These are phyloP conservation scores for Pseudomyrmex concolor DNA, from an alignment of 1,140 invertebrate species.

Conservation along the genomic window DNA sequence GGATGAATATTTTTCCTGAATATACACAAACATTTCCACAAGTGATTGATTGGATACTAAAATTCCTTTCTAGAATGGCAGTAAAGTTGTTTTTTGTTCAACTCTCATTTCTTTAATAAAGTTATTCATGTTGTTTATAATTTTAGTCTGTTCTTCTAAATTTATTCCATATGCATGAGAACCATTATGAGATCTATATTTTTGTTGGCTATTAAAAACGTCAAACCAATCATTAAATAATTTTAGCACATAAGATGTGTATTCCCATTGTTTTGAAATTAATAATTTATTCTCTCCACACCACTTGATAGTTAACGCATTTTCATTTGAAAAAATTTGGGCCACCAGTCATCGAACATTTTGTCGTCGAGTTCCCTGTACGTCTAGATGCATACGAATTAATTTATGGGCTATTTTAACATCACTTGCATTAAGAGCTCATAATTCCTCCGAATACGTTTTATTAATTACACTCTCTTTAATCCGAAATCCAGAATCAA, in stretches of 20 bases:
- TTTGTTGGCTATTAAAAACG: background rate
- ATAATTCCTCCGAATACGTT: background rate
- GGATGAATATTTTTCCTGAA: background rate
- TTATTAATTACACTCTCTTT: background rate
- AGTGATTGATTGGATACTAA: background rate
- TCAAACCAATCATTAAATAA: background rate
- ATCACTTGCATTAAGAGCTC: background rate
- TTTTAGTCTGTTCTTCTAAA: background rate
- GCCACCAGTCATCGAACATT: background rate
- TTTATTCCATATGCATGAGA: background rate
- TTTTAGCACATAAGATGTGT: background rate
- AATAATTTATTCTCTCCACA: background rate
- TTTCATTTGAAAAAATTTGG: background rate
- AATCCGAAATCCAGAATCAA: background rate
- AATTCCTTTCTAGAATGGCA: background rate
- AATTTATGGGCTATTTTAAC: background rate
- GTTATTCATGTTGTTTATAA: background rate
- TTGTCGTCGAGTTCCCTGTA: background rate
- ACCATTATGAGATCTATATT: background rate
- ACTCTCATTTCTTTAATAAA: background rate
- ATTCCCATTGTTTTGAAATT: background rate
- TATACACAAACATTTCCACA: background rate
- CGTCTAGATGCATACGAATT: background rate
- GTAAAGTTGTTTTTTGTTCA: background rate
- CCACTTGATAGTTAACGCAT: background rate